Evolutionary conservation across 2,797 vertebrate genomes (phyloP).

Genomic region (Heterohyrax brucei): DNA sequence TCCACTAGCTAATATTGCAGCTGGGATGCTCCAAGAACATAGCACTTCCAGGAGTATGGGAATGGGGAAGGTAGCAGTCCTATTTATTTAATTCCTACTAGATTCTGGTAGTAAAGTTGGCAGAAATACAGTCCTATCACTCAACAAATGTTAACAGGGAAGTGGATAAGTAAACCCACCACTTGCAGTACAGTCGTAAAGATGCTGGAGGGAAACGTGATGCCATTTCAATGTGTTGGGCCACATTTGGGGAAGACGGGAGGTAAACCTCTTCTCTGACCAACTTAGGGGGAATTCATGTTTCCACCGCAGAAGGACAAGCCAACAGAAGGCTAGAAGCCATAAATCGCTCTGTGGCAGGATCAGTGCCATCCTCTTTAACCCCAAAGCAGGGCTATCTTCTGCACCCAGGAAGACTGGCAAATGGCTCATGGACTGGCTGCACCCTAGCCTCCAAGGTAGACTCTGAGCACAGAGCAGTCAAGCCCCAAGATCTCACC

Average conservation of each 20-base stretch:
- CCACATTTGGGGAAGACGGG: constrained; percentile 53
- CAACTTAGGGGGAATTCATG: constrained; percentile 66
- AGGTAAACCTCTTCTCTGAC: not conserved
- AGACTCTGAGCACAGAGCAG: constrained; percentile 10
- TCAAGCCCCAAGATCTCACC: not conserved
- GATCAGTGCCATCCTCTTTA: constrained; percentile 66
- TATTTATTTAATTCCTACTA: not conserved
- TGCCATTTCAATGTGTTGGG: not conserved
- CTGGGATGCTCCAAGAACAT: not conserved
- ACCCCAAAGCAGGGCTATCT: constrained; percentile 71
- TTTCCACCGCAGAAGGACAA: constrained; percentile 80
- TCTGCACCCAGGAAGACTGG: constrained; percentile 32
- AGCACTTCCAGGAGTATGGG: not conserved
- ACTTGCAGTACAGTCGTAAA: not conserved
- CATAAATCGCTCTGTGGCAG: constrained; percentile 71
- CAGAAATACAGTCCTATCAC: constrained; percentile 12
- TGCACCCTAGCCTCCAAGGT: constrained; percentile 69
- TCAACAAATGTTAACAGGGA: not conserved
- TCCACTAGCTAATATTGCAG: not conserved
- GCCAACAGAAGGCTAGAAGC: constrained; percentile 83
- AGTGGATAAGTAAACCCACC: not conserved
- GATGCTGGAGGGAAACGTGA: not conserved
- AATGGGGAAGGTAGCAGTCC: not conserved
- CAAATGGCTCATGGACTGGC: constrained; percentile 47
- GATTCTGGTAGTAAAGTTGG: not conserved